Base-by-base conservation (phyloP, 2,113 vertebrate species). In the Bubo scandiacus region DNA sequence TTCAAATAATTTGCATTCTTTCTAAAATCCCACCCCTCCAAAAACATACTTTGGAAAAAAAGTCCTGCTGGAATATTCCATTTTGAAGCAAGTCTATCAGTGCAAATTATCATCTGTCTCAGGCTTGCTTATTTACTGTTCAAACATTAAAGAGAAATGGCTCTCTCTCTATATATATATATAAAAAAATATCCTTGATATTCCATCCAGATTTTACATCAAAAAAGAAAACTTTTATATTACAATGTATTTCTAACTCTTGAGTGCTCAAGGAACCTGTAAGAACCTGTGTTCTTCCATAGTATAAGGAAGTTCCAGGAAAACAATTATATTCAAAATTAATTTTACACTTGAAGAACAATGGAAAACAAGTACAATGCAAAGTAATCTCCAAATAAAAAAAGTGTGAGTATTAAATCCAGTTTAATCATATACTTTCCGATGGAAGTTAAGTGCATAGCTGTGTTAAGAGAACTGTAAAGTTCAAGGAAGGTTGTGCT, bases 61-160 rank as follows among this genome's bases (percentile, higher is more conserved):
- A 18, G 5, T n/a, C 9, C n/a, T n/a, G 2, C 5, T 54, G 14
- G 17, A 57, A 16, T 55, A 38, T 32, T 55, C 15, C 0, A 38
- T 79, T 83, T 49, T 79, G 43, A 86, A 86, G 3, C 4, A 79
- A 68, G 11, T 21, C 9, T 80, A 11, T 40, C 32, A 49, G 23
- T 55, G 23, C 15, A 70, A 70, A 66, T 29, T 58, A 10, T 15
- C 3, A 2, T 45, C 11, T 51, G 7, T 49, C 21, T 77, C 32
- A 66, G 51, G 45, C 40, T 27, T 59, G 2, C 11, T 80, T 71
- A 34, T 66, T 77, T 75, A 22, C 9, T n/a, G 6, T 40, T 11
- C 8, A 66, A 71, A 71, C 6, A 61, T 12, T 49, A 25, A 87
- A 65, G 8, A 25, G 5, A 77, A 77, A 62, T 62, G 2, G 26